Evolutionary conservation across 1,140 invertebrate genomes (phyloP), one percentile per base, ranked within the genome.

Genomic region (Pseudomyrmex sp.): DNA sequence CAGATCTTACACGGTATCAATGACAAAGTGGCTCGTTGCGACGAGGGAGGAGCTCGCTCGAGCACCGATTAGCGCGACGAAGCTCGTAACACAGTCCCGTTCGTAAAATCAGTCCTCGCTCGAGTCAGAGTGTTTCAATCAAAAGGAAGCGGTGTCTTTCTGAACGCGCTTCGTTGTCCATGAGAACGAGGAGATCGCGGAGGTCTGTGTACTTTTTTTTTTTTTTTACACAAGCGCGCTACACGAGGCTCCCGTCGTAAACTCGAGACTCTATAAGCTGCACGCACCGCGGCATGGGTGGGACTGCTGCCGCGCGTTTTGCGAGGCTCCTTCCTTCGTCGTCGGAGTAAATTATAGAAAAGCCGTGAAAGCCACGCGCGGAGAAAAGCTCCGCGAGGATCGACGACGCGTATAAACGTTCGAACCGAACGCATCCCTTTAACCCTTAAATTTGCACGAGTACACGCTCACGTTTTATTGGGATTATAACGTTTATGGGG

Each of bases 301-400:
- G 23, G 80, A 83, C 70, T 56, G 48, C 75, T 15, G 20, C 35
- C 15, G 62, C 9, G 48, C 50, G 44, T 61, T 69, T 62, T 35
- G 26, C 26, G 35, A 35, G 83, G 74, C 75, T 72, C 50, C 26
- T 54, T 48, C n/a, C 18, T n/a, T 20, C 23, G 15, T 59, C 66
- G 56, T 59, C 12, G 35, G 26, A 73, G 58, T 87, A 86, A 87
- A 86, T 87, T 87, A 82, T 86, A 75, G 50, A 74, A 74, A 77
- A 86, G 75, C 52, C 61, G 9, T 66, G 54, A 70, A 59, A 83
- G 70, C 54, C 56, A 23, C 44, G 85, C 46, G 59, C 46, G 59
- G 26, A 66, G 65, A 56, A 59, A 52, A 70, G 65, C 54, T 48
- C 3, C 15, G 54, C 20, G 13, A 80, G 70, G 72, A 76, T 87